Base-by-base conservation (phyloP, 2,888 invertebrate genomes). In the Machimus rusticus region DNA sequence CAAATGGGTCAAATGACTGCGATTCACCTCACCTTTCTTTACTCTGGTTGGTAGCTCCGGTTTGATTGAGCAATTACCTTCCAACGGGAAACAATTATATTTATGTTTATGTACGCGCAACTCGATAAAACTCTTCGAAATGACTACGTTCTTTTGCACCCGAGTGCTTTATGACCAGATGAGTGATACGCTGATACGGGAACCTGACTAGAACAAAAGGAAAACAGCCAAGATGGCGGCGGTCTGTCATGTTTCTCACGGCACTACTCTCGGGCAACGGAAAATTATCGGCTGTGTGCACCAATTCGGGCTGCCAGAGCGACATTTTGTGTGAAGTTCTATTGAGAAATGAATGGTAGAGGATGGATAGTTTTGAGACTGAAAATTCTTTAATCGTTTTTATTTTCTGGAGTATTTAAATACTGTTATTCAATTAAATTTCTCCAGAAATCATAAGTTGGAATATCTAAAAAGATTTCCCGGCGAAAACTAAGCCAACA, bases 131-230 rank as follows among this genome's bases (percentile, higher is more conserved):
- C 51, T 51, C n/a, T n/a, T 0, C 51, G 4, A 51, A 76, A 76
- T 74, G 74, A 51, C 86, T 39, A 74, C n/a, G 55, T 37, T 74
- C 74, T 86, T 86, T 86, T 86, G 86, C 86, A 74, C 86, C 28
- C 86, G 76, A 19, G 6, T 9, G 43, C 74, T 76, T 39, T 74
- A 85, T 43, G 28, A 2, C 31, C 43, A 66, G 66, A 66, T 66
- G 66, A 66, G 12, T 23, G n/a, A 57, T 57, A 5, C 14, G 19
- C 34, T 31, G 34, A 37, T 37, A 37, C 37, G 37, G 3, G 37
- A 6, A 39, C 19, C 43, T 78, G 51, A 74, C 43, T 39, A 74
- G 39, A 34, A 86, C 86, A 74, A 86, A 74, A 74, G 74, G 23
- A 74, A 74, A 86, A 74, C 46, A 74, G 16, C 39, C 86, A 86